These are phyloP conservation scores for Lithobates sylvaticus DNA, from an alignment of 2,797 vertebrate species.

Conservation along the genomic window DNA sequence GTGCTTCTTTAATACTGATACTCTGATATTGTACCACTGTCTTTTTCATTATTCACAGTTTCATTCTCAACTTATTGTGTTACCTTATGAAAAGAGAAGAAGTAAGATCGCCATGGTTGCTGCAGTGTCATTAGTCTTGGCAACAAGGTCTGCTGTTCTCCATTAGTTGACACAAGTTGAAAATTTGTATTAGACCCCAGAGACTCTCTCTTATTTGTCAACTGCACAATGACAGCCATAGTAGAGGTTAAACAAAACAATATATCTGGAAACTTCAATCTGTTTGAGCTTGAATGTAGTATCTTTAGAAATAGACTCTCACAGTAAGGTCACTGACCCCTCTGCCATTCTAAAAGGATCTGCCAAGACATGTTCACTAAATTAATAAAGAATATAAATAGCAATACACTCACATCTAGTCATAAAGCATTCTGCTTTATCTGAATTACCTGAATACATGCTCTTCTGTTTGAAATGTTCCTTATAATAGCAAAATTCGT, in stretches of 20 bases:
- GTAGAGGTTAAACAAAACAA: slow-evolving; percentile 76
- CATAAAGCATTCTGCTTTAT: neutral
- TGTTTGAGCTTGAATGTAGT: slow-evolving; percentile 60
- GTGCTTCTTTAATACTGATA: neutral
- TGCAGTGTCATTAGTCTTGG: slow-evolving; percentile 72
- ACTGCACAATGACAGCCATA: slow-evolving; percentile 79
- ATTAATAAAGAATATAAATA: slow-evolving; percentile 2
- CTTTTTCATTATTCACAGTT: neutral
- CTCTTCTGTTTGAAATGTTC: too few species aligned
- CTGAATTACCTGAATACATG: neutral
- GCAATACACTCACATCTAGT: neutral
- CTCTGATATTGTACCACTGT: neutral
- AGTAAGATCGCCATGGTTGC: slow-evolving; percentile 66
- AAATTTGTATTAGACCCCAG: slow-evolving; percentile 63
- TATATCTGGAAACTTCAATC: slow-evolving; percentile 83
- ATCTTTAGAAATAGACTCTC: neutral
- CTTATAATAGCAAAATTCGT: too few species aligned
- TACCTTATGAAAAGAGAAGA: slow-evolving; percentile 66
- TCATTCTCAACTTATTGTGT: slow-evolving; percentile 49
- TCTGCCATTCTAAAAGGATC: neutral
- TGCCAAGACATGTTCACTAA: neutral
- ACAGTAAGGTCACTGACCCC: slow-evolving; percentile 2
- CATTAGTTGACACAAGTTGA: slow-evolving; percentile 64
- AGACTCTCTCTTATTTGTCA: slow-evolving; percentile 78
- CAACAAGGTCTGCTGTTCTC: slow-evolving; percentile 82